Conservation (phyloP, 2,113 vertebrate species). For the Anthoscopus minutus region DNA sequence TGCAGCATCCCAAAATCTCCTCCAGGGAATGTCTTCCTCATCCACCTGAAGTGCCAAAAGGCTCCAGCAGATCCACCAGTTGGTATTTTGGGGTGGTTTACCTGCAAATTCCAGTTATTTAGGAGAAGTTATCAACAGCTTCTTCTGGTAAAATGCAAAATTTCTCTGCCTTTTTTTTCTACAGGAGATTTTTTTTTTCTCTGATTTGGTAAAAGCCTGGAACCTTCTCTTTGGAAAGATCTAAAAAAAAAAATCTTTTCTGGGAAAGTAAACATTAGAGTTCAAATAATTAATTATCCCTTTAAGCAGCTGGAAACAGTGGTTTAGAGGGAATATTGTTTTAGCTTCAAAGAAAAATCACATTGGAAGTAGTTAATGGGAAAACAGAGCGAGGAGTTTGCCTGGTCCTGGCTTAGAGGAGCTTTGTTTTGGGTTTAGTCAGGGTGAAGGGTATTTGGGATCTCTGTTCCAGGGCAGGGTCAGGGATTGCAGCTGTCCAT, state of each 20-base stretch:
- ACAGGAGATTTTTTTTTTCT: neutral
- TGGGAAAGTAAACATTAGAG: neutral
- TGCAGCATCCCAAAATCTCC: neutral
- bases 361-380: neutral
- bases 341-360: neutral
- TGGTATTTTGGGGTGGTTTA: neutral
- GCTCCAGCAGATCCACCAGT: neutral
- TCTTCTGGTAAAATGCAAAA: neutral
- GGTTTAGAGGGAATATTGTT: neutral
- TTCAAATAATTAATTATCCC: neutral
- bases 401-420: neutral
- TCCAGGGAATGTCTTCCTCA: neutral
- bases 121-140: neutral
- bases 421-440: neutral
- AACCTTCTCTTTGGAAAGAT: neutral
- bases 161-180: neutral
- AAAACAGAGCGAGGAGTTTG: neutral
- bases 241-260: neutral
- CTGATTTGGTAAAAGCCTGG: neutral
- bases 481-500: fast-evolving
- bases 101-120: neutral
- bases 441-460: neutral
- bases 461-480: neutral
- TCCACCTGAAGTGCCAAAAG: neutral
- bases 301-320: neutral